These are phyloP conservation scores for Pyrocoelia pectoralis DNA, from an alignment of 2,888 invertebrate species.

Conservation along the genomic window DNA sequence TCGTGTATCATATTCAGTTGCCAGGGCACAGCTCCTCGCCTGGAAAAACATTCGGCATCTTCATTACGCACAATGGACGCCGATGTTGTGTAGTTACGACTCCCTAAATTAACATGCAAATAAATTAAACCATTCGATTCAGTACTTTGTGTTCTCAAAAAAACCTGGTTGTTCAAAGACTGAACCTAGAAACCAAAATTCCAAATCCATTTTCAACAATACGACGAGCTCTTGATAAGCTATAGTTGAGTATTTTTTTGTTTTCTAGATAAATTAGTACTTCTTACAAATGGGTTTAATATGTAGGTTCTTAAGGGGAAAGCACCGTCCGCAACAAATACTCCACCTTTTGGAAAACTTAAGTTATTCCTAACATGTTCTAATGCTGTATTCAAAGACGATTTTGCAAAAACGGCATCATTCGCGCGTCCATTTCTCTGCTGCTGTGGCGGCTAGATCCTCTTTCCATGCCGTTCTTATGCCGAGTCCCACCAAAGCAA, in stretches of 20 bases:
- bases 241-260: conserved; percentile 33
- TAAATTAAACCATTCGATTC: neutral
- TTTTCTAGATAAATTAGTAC: conserved; percentile 31
- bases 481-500: too few species aligned
- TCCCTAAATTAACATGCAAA: neutral
- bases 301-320: conserved; percentile 31
- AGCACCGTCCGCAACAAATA: conserved; percentile 34
- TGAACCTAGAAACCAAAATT: conserved; percentile 24
- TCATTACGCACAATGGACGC: conserved; percentile 4
- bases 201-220: conserved; percentile 18
- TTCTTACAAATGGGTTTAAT: conserved; percentile 32
- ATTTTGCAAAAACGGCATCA: conserved; percentile 17
- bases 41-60: conserved; percentile 34
- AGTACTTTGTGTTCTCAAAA: neutral
- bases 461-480: too few species aligned
- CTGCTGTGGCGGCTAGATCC: too few species aligned
- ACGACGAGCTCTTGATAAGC: conserved; percentile 20
- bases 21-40: conserved; percentile 35
- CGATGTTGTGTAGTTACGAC: neutral
- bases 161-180: conserved; percentile 1
- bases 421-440: neutral
- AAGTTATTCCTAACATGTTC: conserved; percentile 25
- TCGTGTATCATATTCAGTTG: conserved; percentile 35
- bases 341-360: conserved; percentile 12
- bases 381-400: conserved; percentile 32